Percentiles rank a stretch among this genome's conserved stretches.
phyloP scores from a whole-genome alignment of 2,113 vertebrate genomes.

The Erythrocercus mccallii region DNA sequence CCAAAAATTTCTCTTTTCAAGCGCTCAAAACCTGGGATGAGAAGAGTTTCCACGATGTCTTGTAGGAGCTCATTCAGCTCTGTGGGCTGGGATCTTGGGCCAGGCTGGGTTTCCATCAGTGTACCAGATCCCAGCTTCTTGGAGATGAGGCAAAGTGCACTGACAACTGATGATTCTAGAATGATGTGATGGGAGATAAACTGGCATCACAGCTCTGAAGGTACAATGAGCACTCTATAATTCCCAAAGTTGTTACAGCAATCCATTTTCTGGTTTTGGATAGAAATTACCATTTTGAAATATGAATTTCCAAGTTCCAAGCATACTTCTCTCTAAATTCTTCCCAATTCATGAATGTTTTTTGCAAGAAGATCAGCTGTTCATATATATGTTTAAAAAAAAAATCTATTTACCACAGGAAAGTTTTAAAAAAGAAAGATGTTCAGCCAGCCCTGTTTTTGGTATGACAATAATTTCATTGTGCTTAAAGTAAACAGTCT shows the following conservation, averaged over 20 bases:
- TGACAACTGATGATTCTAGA: neutral
- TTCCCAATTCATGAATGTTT: neutral
- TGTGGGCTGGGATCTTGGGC: neutral
- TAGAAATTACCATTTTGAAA: neutral
- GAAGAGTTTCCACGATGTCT: neutral
- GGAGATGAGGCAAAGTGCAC: neutral
- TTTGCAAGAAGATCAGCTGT: neutral
- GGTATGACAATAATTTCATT: neutral
- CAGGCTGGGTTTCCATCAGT: neutral
- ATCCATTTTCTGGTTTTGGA: neutral
- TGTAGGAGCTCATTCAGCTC: neutral
- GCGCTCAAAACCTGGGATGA: neutral
- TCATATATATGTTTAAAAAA: neutral
- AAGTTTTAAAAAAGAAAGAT: neutral
- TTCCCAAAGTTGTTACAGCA: neutral
- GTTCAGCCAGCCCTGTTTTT: neutral
- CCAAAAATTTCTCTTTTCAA: neutral
- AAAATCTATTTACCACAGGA: neutral
- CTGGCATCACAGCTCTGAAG: neutral
- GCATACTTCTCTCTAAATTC: neutral
- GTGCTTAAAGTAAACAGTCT: neutral
- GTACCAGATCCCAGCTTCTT: rapidly evolving
- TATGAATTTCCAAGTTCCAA: neutral
- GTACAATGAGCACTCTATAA: rapidly evolving
- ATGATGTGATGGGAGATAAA: neutral